Evolutionary conservation across 2,797 vertebrate species (phyloP), one percentile per base, ranked within the genome.

Genomic region (Enteromius paludinosus): DNA sequence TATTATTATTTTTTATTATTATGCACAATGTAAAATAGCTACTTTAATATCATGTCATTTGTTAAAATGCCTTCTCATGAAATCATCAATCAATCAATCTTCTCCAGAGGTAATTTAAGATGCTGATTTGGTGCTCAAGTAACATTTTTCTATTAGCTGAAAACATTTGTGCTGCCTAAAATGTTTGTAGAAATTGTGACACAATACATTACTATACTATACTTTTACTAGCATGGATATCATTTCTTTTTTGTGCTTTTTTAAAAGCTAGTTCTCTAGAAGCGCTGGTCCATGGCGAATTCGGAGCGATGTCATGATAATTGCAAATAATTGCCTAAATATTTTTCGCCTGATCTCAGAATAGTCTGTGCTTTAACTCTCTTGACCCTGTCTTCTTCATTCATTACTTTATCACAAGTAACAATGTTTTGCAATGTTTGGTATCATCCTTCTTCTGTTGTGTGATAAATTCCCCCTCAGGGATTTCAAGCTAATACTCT

Each of bases 381-480:
- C 54, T 15, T 84, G 81, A 86, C 87, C 81, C 72, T 72, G 65
- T 86, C 54, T 84, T 59, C 52, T 82, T 86, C 81, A 82, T 62
- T 82, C 78, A 86, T 81, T 89, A 78, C 83, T 87, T 84, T 74
- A 89, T 87, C 85, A 83, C 83, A 79, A 61, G 81, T 82, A 89
- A 85, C 86, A 85, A 82, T 87, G 88, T 86, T 87, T 84, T 81
- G 78, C 79, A 85, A 77, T 89, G 88, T 87, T 89, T 89, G 83
- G 83, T 89, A 86, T 87, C 79, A 87, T 87, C 86, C 84, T 85
- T 86, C 85, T 87, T 84, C 59, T 87, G 74, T 59, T 81, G 74
- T 66, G 33, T 88, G 87, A 89, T 86, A 62, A 85, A 89, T 86
- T 85, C 76, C 79, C 73, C 80, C 73, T 73, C 28, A 70, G 82